These are phyloP conservation scores for Clivina fossor DNA, from an alignment of 2,888 invertebrate species.

Conservation along the genomic window DNA sequence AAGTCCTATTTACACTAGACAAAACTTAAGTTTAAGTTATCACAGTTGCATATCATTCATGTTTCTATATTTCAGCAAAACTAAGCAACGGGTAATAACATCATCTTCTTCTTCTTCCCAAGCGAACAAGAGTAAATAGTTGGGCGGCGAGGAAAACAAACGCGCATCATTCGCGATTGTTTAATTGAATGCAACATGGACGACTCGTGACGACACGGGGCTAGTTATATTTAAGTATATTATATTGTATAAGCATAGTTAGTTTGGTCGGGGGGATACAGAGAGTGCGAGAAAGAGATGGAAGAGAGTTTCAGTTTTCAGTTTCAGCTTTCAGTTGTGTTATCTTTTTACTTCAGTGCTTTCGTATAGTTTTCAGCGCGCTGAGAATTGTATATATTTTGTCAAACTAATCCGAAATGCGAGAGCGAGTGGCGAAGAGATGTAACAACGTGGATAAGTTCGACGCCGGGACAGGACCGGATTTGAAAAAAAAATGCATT, in stretches of 20 bases:
- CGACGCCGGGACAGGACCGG: constrained; percentile 6
- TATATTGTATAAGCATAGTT: too few relatives aligned
- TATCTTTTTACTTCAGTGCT: constrained; percentile 50
- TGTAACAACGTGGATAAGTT: constrained; percentile 22
- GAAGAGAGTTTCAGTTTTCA: constrained; percentile 29
- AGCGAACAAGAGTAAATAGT: too few relatives aligned
- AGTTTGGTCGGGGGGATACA: too few relatives aligned
- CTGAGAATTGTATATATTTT: constrained; percentile 45
- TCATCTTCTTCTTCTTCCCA: too few relatives aligned
- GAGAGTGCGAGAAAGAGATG: constrained; percentile 21
- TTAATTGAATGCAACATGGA: constrained; percentile 27
- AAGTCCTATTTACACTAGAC: too few relatives aligned
- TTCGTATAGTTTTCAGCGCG: constrained; percentile 50
- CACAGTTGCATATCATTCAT: background rate
- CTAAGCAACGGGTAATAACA: too few relatives aligned
- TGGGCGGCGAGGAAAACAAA: constrained; percentile 22
- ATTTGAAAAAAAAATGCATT: background rate
- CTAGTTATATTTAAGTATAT: too few relatives aligned
- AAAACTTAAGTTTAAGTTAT: background rate
- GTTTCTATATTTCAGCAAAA: background rate
- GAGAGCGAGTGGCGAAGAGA: too few relatives aligned
- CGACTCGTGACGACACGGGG: too few relatives aligned
- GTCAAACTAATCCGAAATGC: constrained; percentile 48
- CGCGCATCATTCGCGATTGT: constrained; percentile 21
- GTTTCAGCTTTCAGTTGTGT: constrained; percentile 36